Conservation (phyloP, 2,113 vertebrate species). For the Salvelinus alpinus region DNA sequence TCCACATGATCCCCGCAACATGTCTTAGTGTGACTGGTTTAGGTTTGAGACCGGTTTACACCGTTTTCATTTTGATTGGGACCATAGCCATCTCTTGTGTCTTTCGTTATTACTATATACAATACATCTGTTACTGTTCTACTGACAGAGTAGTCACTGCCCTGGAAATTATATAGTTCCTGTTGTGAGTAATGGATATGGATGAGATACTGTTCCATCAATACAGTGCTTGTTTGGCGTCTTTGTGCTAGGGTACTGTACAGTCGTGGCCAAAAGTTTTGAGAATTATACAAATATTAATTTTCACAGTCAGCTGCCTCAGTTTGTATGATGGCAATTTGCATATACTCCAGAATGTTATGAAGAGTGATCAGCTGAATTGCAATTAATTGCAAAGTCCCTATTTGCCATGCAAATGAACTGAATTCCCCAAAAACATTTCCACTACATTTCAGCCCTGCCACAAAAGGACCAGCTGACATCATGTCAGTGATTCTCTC, state of each 20-base stretch:
- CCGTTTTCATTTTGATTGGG: neutral
- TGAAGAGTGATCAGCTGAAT: too few relatives aligned
- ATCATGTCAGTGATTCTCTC: too few relatives aligned
- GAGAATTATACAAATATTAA: too few relatives aligned
- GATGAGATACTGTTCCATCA: neutral
- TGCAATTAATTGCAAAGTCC: too few relatives aligned
- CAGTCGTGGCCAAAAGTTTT: too few relatives aligned
- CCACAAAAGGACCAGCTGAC: too few relatives aligned
- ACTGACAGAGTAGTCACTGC: neutral
- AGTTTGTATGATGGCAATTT: too few relatives aligned
- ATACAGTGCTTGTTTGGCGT: neutral
- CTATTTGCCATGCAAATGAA: too few relatives aligned
- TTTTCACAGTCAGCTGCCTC: too few relatives aligned
- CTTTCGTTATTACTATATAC: conserved; percentile 32
- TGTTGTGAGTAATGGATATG: neutral
- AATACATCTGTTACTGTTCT: neutral
- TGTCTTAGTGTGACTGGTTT: neutral
- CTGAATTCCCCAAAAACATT: too few relatives aligned
- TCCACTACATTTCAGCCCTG: too few relatives aligned
- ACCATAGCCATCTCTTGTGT: conserved; percentile 45
- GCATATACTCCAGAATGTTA: too few relatives aligned
- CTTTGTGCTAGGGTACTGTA: neutral
- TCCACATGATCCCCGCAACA: conserved; percentile 1
- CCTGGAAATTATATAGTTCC: neutral
- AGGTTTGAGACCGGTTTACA: neutral